Conservation (phyloP, 2,113 vertebrate species). For the Osmerus eperlanus region DNA sequence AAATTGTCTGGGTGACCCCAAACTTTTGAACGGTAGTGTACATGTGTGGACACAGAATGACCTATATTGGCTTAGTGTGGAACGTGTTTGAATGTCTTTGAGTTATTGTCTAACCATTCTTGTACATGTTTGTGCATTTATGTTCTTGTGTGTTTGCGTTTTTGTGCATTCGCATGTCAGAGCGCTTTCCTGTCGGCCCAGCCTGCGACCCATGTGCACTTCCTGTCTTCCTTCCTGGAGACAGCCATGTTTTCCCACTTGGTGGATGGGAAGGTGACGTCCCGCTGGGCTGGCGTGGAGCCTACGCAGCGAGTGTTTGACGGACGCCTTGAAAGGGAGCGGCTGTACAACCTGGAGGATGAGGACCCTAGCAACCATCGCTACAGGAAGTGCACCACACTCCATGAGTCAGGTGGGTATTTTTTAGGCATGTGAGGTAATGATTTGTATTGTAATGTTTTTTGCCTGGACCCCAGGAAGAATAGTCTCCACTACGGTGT, state of each 20-base stretch:
- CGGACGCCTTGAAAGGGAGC: conserved; percentile 85
- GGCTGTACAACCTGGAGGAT: conserved; percentile 79
- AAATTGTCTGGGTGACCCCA: too few species aligned
- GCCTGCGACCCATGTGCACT: conserved; percentile 84
- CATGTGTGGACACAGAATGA: too few species aligned
- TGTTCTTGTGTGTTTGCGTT: not conserved
- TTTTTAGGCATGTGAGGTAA: too few species aligned
- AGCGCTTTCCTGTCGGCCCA: conserved; percentile 95
- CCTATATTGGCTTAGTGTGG: too few species aligned
- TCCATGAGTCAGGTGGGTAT: conserved; percentile 86
- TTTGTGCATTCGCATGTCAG: conserved; percentile 65
- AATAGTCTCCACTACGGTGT: too few species aligned
- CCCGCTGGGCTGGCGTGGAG: conserved; percentile 93
- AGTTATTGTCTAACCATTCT: not conserved
- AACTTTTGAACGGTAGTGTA: too few species aligned
- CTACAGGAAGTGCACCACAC: conserved; percentile 84
- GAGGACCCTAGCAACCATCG: conserved; percentile 69
- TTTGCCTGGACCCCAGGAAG: too few species aligned
- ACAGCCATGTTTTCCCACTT: conserved; percentile 99
- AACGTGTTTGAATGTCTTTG: not conserved
- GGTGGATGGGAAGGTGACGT: conserved; percentile 94
- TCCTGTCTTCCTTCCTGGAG: conserved; percentile 95
- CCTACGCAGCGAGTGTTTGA: conserved; percentile 90
- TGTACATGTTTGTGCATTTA: not conserved
- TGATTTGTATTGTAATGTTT: too few species aligned